Evolutionary conservation across 2,113 vertebrate genomes (phyloP).

Genomic region (Morone saxatilis): DNA sequence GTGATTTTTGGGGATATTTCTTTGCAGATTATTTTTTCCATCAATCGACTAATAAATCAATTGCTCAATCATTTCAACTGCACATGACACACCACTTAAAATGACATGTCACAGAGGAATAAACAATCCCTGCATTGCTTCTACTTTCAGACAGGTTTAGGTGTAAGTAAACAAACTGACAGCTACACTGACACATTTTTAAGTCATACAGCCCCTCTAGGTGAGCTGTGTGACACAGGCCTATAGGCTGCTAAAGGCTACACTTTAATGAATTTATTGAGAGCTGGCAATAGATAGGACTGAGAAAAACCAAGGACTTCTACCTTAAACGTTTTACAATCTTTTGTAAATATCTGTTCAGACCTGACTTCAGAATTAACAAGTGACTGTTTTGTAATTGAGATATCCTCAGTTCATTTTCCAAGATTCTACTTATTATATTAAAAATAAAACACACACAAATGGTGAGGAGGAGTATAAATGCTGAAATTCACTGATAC

Average conservation of each 20-base stretch:
- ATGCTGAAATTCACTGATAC: neutral
- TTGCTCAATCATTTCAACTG: neutral
- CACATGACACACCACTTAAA: neutral
- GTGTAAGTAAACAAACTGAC: conserved; percentile 69
- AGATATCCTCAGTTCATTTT: neutral
- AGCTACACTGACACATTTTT: conserved; percentile 61
- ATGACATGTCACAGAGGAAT: conserved; percentile 34
- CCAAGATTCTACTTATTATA: neutral
- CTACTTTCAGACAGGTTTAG: conserved; percentile 32
- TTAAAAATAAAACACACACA: neutral
- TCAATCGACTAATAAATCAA: neutral
- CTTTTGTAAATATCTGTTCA: neutral
- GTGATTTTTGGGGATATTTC: neutral
- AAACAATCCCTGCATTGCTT: conserved; percentile 32
- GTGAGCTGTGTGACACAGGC: conserved; percentile 61
- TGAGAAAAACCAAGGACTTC: conserved; percentile 3
- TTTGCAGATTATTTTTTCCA: neutral
- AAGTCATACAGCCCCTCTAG: conserved; percentile 47
- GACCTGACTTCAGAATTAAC: neutral
- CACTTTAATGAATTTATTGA: conserved; percentile 67
- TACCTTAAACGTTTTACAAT: conserved; percentile 17
- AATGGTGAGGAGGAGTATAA: neutral
- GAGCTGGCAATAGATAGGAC: conserved; percentile 46
- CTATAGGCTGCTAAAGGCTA: conserved; percentile 69
- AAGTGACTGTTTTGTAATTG: neutral